Conservation (phyloP, 2,888 invertebrate genomes). For the Drosophila maculinotata region DNA sequence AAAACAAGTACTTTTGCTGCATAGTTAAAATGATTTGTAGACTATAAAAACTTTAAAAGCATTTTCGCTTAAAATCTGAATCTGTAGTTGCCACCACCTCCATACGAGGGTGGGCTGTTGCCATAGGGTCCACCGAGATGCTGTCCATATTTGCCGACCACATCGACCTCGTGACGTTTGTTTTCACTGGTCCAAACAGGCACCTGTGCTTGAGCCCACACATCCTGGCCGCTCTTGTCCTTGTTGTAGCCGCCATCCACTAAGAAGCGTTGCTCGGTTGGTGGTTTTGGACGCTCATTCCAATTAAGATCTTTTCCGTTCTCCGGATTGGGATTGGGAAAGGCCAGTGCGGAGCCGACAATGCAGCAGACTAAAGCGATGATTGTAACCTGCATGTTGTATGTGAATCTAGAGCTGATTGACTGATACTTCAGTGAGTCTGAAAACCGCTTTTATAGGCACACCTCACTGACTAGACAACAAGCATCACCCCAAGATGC, state of each 20-base stretch:
- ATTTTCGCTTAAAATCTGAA: constrained; percentile 41
- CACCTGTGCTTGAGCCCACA: constrained; percentile 54
- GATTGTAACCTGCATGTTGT: constrained; percentile 37
- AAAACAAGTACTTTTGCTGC: not conserved
- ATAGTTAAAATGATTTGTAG: not conserved
- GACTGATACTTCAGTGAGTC: constrained; percentile 34
- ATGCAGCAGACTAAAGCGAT: constrained; percentile 44
- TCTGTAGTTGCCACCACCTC: constrained; percentile 54
- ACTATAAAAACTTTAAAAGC: too few relatives aligned
- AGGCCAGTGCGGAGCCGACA: constrained; percentile 20
- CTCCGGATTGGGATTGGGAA: constrained; percentile 33
- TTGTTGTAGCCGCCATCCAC: constrained; percentile 50
- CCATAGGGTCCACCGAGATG: constrained; percentile 81
- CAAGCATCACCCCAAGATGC: not conserved
- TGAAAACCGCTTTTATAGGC: constrained; percentile 39
- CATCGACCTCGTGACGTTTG: constrained; percentile 71
- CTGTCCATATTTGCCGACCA: constrained; percentile 70
- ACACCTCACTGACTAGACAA: not conserved
- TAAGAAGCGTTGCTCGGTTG: constrained; percentile 31
- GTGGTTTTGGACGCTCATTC: constrained; percentile 7
- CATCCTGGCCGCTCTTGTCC: constrained; percentile 60
- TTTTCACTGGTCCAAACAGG: constrained; percentile 79
- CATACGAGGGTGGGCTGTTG: constrained; percentile 61
- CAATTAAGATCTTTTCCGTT: constrained; percentile 1
- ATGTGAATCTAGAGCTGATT: constrained; percentile 12